These are phyloP conservation scores for Apodemus speciosus DNA, from an alignment of 2,113 vertebrate genomes.

Conservation along the genomic window DNA sequence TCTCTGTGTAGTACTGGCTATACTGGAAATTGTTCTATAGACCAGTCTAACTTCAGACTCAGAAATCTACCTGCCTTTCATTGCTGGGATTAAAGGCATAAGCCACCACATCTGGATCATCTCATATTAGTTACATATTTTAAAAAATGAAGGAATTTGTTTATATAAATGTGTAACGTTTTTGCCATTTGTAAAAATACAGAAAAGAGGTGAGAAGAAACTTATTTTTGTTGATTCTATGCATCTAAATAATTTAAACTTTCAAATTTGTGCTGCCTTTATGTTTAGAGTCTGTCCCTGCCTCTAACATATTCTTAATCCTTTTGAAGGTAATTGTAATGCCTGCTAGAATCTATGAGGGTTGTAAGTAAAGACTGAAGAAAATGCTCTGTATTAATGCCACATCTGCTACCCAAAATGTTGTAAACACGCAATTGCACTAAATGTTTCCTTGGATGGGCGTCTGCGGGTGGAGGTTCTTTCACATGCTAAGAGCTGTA, in stretches of 20 bases:
- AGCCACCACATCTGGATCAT: background rate
- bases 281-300: background rate
- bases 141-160: background rate
- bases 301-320: background rate
- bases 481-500: background rate
- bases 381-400: background rate
- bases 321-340: constrained; percentile 30
- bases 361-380: background rate
- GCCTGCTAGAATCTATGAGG: background rate
- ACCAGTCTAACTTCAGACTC: background rate
- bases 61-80: background rate
- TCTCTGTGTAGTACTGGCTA: background rate
- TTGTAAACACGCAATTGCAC: background rate
- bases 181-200: background rate
- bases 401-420: background rate
- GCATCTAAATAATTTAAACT: background rate
- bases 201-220: background rate
- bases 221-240: background rate
- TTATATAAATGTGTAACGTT: constrained; percentile 10
- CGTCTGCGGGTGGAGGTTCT: background rate
- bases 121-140: background rate
- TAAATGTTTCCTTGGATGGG: background rate
- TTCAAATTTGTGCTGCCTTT: background rate
- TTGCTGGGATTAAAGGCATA: background rate
- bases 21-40: background rate